Conservation (phyloP, 2,797 vertebrate genomes). For the Eutrigla gurnardus region DNA sequence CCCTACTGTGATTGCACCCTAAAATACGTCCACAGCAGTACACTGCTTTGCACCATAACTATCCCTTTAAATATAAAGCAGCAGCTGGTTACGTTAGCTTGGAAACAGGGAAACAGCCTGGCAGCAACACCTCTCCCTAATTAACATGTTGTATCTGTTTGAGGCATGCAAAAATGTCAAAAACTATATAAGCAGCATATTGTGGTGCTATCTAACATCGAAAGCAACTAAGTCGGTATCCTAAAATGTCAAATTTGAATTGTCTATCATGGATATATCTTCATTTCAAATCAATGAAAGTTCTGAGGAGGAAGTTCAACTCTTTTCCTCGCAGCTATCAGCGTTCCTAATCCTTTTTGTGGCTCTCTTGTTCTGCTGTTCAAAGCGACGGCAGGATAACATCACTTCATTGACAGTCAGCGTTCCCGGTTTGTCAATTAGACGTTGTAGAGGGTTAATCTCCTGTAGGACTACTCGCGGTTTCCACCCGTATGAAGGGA, state of each 20-base stretch:
- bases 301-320: slow-evolving; percentile 63
- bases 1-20: no score
- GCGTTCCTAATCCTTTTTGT: slow-evolving; percentile 78
- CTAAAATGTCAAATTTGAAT: neutral
- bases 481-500: slow-evolving; percentile 63
- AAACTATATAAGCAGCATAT: neutral
- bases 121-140: neutral
- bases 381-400: slow-evolving; percentile 73
- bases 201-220: no score
- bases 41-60: neutral
- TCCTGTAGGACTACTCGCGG: slow-evolving; percentile 61
- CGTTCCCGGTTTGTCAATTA: slow-evolving; percentile 78
- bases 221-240: neutral
- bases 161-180: no score
- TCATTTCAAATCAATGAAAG: slow-evolving; percentile 7
- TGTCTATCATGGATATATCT: no score
- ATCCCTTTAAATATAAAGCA: neutral
- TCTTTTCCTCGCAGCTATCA: slow-evolving; percentile 58
- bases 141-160: neutral
- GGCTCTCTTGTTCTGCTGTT: slow-evolving; percentile 63
- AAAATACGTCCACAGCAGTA: no score
- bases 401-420: no score
- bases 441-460: slow-evolving; percentile 75
- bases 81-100: neutral
- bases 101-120: neutral